phyloP scores from a whole-genome alignment of 1,140 invertebrate species.

The Dinothrombium tinctorium region DNA sequence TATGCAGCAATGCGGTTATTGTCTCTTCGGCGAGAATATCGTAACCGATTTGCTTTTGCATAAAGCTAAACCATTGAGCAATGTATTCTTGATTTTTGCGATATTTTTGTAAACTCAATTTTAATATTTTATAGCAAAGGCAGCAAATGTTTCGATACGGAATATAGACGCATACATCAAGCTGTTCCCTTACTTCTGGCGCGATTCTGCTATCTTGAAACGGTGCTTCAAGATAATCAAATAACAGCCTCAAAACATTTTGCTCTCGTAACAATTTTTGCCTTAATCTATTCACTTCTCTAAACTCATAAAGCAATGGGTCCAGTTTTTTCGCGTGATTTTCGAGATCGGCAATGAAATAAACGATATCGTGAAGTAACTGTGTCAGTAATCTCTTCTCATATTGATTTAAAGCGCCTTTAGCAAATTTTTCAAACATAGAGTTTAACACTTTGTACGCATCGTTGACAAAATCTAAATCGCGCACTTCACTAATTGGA shows the following conservation, averaged over 20 bases:
- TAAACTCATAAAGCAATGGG: conserved; percentile 66
- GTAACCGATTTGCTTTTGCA: conserved; percentile 99
- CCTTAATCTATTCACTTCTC: conserved; percentile 71
- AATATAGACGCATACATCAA: no score
- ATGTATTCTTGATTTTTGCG: conserved; percentile 99
- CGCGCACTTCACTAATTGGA: conserved; percentile 77
- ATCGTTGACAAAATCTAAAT: conserved; percentile 98
- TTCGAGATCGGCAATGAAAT: conserved; percentile 88
- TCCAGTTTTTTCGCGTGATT: conserved; percentile 84
- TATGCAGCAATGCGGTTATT: conserved; percentile 90
- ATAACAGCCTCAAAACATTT: conserved; percentile 56
- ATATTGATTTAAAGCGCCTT: conserved; percentile 67
- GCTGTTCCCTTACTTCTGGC: conserved; percentile 64
- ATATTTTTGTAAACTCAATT: conserved; percentile 89
- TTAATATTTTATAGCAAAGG: conserved; percentile 79
- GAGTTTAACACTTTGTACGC: conserved; percentile 76
- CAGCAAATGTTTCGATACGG: conserved; percentile 89
- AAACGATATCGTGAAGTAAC: conserved; percentile 80
- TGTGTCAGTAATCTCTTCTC: conserved; percentile 63
- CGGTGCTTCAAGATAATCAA: conserved; percentile 31
- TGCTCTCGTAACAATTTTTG: conserved; percentile 94
- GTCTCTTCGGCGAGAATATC: conserved; percentile 97
- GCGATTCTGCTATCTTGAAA: conserved; percentile 41
- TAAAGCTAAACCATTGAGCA: conserved; percentile 95
- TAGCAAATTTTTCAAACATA: conserved; percentile 32